Percentiles rank a stretch among this genome's conserved stretches.
These are phyloP conservation scores for Habrosyne pyritoides DNA, from an alignment of 2,888 invertebrate species.

Conservation along the genomic window DNA sequence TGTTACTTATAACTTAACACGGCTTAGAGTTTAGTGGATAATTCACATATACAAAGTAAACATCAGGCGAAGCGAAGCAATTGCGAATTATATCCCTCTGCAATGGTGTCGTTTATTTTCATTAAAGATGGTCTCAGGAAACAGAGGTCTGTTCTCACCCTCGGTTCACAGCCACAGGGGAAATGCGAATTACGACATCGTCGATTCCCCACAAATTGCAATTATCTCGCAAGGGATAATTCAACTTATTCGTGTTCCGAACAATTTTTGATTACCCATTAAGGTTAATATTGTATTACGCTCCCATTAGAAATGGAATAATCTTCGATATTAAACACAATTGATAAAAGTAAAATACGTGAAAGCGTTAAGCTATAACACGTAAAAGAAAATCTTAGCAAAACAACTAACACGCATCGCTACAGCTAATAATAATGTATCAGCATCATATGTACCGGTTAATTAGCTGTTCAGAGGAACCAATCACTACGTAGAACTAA, in stretches of 20 bases:
- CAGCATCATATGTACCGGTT: slow-evolving; percentile 11
- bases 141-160: slow-evolving; percentile 7
- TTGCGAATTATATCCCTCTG: slow-evolving; percentile 29
- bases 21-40: neutral
- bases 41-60: slow-evolving; percentile 26
- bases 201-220: slow-evolving; percentile 41
- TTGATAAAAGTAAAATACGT: slow-evolving; percentile 14
- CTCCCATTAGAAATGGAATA: too few species aligned
- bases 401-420: slow-evolving; percentile 17
- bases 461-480: slow-evolving; percentile 32
- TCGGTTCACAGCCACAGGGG: slow-evolving; percentile 20
- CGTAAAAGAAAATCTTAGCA: slow-evolving; percentile 3
- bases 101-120: slow-evolving; percentile 37
- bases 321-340: too few species aligned
- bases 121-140: slow-evolving; percentile 32
- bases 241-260: neutral
- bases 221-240: slow-evolving; percentile 28
- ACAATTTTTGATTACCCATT: neutral
- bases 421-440: slow-evolving; percentile 18
- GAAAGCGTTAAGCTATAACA: neutral
- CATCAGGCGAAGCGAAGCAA: slow-evolving; percentile 24
- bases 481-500: slow-evolving; percentile 28
- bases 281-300: neutral
- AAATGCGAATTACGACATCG: slow-evolving; percentile 39
- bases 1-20: neutral